Evolutionary conservation across 2,888 invertebrate genomes (phyloP).

Genomic region (Ischnura elegans): DNA sequence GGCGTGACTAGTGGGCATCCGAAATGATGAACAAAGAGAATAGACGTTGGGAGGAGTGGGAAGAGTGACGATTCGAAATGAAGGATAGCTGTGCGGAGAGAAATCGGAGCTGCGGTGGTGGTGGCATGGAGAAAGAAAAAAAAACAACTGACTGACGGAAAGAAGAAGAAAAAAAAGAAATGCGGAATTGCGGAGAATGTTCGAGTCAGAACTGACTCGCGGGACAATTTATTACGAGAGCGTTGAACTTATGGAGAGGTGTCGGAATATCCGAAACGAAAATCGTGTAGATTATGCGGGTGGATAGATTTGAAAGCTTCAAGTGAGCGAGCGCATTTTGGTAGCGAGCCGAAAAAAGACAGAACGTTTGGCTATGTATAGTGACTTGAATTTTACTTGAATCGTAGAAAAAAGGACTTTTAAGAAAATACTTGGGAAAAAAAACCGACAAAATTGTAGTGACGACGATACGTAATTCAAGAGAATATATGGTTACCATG

Average conservation of each 20-base stretch:
- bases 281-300: background rate
- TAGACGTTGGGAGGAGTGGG: background rate
- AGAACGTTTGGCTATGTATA: too few species aligned
- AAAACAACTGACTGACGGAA: background rate
- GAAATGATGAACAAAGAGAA: constrained; percentile 15
- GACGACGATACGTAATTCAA: too few species aligned
- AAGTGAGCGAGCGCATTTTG: background rate
- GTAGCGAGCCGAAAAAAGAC: background rate
- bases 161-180: background rate
- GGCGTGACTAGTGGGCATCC: constrained; percentile 13
- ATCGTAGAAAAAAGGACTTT: too few species aligned
- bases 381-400: too few species aligned
- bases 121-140: background rate
- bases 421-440: too few species aligned
- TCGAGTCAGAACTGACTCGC: background rate
- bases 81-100: background rate
- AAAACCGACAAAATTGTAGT: too few species aligned
- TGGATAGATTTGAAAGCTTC: background rate
- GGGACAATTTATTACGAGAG: background rate
- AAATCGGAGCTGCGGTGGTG: background rate
- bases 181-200: background rate
- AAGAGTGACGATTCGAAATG: background rate
- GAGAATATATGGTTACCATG: too few species aligned
- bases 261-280: background rate
- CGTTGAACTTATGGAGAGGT: background rate